These are phyloP conservation scores for Oryzias dopingdopingensis DNA, from an alignment of 2,797 vertebrate species.

Conservation along the genomic window DNA sequence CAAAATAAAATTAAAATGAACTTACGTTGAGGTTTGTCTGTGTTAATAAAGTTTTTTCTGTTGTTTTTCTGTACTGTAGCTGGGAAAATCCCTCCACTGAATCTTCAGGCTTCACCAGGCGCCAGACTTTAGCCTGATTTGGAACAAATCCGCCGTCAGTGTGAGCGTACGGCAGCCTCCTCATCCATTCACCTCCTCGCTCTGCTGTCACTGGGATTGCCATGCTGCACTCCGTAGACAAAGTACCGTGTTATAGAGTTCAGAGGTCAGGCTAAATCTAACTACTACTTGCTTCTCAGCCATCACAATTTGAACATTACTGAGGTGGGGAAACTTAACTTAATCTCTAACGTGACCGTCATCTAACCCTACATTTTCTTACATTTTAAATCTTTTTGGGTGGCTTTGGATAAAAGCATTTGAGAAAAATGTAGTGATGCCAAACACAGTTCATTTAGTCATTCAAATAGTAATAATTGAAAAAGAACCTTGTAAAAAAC, in stretches of 20 bases:
- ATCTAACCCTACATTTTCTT: too few relatives aligned
- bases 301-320: constrained; percentile 6
- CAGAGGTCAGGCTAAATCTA: constrained; percentile 23
- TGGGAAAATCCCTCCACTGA: constrained; percentile 60
- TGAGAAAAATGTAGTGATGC: too few relatives aligned
- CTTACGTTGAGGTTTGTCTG: background rate
- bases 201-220: background rate
- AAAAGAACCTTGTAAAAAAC: too few relatives aligned
- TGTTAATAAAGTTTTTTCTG: constrained; percentile 5
- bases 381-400: too few relatives aligned
- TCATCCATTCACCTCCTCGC: too few relatives aligned
- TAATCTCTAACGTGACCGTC: too few relatives aligned
- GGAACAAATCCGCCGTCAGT: constrained; percentile 29
- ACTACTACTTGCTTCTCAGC: constrained; percentile 4
- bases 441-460: too few relatives aligned
- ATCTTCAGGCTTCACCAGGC: constrained; percentile 46
- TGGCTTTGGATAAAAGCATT: too few relatives aligned
- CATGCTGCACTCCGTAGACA: constrained; percentile 12
- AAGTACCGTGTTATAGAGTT: constrained; percentile 13
- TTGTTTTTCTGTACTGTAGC: constrained; percentile 39
- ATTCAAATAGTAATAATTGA: too few relatives aligned
- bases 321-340: background rate
- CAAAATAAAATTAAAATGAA: background rate
- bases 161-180: background rate
- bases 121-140: constrained; percentile 59